Evolutionary conservation across 2,113 vertebrate species (phyloP).

Genomic region (Istiophorus platypterus): DNA sequence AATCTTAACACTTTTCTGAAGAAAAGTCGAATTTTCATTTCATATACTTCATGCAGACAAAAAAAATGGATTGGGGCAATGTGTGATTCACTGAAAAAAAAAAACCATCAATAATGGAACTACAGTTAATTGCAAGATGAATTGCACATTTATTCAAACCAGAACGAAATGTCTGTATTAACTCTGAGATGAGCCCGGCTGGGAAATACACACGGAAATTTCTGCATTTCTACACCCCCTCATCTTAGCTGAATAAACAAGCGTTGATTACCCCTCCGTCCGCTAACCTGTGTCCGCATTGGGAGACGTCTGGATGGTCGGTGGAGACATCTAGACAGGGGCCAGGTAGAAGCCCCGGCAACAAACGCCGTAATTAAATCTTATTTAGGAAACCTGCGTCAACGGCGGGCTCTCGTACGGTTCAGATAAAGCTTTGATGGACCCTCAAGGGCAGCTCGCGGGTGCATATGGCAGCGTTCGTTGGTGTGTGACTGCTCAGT

Average conservation of each 20-base stretch:
- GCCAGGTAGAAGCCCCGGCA: slow-evolving; percentile 43
- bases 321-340: too few relatives aligned
- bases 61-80: not conserved
- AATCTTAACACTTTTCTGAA: not conserved
- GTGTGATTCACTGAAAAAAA: not conserved
- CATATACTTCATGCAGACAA: not conserved
- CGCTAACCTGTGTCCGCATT: not conserved
- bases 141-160: not conserved
- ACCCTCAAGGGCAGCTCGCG: slow-evolving; percentile 70
- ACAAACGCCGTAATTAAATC: slow-evolving; percentile 78
- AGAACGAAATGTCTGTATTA: not conserved
- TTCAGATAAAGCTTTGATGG: slow-evolving; percentile 77
- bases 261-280: not conserved
- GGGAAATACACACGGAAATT: not conserved
- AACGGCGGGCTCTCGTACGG: slow-evolving; percentile 63
- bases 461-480: slow-evolving; percentile 76
- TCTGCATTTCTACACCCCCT: not conserved
- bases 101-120: not conserved
- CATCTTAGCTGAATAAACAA: not conserved
- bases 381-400: slow-evolving; percentile 79
- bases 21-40: not conserved
- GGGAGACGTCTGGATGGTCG: too few relatives aligned
- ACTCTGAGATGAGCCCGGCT: not conserved
- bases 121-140: not conserved
- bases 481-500: slow-evolving; percentile 67